Evolutionary conservation across 2,113 vertebrate species (phyloP).

Genomic region (Chauna torquata): DNA sequence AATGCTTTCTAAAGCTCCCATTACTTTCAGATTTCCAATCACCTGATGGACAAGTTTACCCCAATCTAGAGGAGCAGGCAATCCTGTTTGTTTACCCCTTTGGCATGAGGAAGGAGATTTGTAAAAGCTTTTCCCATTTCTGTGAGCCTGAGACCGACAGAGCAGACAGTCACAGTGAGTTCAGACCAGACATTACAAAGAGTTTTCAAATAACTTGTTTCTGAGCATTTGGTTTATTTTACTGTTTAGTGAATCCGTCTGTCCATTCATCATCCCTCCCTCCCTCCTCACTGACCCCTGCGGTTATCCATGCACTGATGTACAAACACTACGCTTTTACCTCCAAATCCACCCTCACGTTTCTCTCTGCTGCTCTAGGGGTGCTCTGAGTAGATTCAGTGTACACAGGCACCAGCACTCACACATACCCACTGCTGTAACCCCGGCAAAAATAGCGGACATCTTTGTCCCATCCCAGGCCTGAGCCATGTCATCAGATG

Average conservation of each 20-base stretch:
- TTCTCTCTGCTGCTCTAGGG: background rate
- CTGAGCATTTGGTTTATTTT: constrained; percentile 23
- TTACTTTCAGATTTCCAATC: constrained; percentile 12
- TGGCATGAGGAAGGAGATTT: background rate
- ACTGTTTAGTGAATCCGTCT: background rate
- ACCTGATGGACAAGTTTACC: constrained; percentile 17
- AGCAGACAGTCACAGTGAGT: background rate
- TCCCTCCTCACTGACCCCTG: fast-evolving
- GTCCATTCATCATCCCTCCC: background rate
- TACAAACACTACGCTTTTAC: background rate
- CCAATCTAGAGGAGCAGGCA: background rate
- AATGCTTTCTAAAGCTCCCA: constrained; percentile 9
- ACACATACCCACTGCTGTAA: background rate
- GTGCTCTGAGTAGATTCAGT: background rate
- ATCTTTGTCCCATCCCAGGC: background rate
- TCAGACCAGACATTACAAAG: background rate
- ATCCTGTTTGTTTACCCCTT: constrained; percentile 29
- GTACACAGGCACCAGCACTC: background rate
- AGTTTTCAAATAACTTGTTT: background rate
- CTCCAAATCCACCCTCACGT: background rate
- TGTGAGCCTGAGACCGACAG: background rate
- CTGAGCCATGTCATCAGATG: background rate
- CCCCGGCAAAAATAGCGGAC: too few relatives aligned
- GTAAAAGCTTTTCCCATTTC: constrained; percentile 27
- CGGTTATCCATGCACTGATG: background rate